Evolutionary conservation across 1,140 invertebrate species (phyloP).

Genomic region (Zophobas atratus): DNA sequence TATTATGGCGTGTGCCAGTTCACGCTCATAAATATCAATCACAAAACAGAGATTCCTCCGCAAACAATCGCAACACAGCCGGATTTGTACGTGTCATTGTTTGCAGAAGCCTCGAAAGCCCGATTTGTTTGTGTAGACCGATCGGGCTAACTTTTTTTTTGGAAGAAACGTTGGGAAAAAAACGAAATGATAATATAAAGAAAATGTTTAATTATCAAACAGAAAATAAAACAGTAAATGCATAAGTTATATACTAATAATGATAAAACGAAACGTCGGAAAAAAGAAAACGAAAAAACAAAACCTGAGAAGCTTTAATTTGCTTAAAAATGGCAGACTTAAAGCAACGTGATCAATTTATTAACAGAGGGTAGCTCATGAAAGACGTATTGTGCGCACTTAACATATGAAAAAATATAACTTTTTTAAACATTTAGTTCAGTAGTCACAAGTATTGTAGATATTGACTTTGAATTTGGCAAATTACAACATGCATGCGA

Average conservation of each 20-base stretch:
- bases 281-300: constrained; percentile 50
- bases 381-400: constrained; percentile 59
- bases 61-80: constrained; percentile 50
- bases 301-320: constrained; percentile 58
- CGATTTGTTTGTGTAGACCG: neutral
- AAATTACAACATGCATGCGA: constrained; percentile 60
- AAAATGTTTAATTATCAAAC: constrained; percentile 55
- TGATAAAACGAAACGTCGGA: constrained; percentile 2
- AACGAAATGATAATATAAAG: constrained; percentile 53
- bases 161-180: constrained; percentile 44
- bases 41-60: constrained; percentile 56
- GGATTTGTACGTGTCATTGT: constrained; percentile 15
- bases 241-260: constrained; percentile 51
- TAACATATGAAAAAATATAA: constrained; percentile 64
- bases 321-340: neutral
- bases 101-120: constrained; percentile 22
- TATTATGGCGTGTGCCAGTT: constrained; percentile 64
- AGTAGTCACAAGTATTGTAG: constrained; percentile 63
- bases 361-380: constrained; percentile 10
- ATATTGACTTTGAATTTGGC: constrained; percentile 69
- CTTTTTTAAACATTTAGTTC: constrained; percentile 59
- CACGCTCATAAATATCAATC: constrained; percentile 62
- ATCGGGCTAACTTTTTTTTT: constrained; percentile 15
- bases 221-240: constrained; percentile 57
- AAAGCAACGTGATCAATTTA: neutral